These are phyloP conservation scores for Cheilosia variabilis DNA, from an alignment of 2,888 invertebrate species.

Conservation along the genomic window DNA sequence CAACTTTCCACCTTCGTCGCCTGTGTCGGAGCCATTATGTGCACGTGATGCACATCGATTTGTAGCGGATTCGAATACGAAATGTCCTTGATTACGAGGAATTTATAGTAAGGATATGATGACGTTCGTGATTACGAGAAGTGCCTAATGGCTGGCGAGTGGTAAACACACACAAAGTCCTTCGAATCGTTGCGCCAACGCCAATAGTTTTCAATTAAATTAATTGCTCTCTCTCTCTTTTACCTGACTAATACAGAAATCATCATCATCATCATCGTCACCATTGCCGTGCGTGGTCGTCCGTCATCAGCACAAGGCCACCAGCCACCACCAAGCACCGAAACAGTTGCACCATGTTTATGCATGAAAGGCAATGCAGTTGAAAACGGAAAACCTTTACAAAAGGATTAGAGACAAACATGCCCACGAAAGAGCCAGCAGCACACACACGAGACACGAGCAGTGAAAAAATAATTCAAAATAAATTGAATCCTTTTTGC, in stretches of 20 bases:
- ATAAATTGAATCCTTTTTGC: slow-evolving; percentile 70
- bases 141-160: slow-evolving; percentile 38
- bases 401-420: slow-evolving; percentile 60
- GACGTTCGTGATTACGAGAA: slow-evolving; percentile 48
- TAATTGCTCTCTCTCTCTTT: slow-evolving; percentile 63
- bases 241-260: slow-evolving; percentile 63
- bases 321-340: no score
- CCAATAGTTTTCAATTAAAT: slow-evolving; percentile 71
- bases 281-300: not conserved
- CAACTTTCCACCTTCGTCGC: slow-evolving; percentile 26
- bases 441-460: not conserved
- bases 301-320: slow-evolving; percentile 17
- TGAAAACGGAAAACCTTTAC: slow-evolving; percentile 19
- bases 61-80: slow-evolving; percentile 45
- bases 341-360: slow-evolving; percentile 45
- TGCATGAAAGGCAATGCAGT: slow-evolving; percentile 38
- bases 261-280: slow-evolving; percentile 29
- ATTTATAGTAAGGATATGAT: slow-evolving; percentile 45
- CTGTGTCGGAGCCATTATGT: slow-evolving; percentile 21
- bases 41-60: slow-evolving; percentile 71
- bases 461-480: slow-evolving; percentile 53
- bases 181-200: slow-evolving; percentile 34
- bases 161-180: slow-evolving; percentile 40
- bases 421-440: slow-evolving; percentile 34
- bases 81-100: slow-evolving; percentile 68